These are phyloP conservation scores for Sylvilagus bachmani DNA, from an alignment of 2,113 vertebrate genomes.

Conservation along the genomic window DNA sequence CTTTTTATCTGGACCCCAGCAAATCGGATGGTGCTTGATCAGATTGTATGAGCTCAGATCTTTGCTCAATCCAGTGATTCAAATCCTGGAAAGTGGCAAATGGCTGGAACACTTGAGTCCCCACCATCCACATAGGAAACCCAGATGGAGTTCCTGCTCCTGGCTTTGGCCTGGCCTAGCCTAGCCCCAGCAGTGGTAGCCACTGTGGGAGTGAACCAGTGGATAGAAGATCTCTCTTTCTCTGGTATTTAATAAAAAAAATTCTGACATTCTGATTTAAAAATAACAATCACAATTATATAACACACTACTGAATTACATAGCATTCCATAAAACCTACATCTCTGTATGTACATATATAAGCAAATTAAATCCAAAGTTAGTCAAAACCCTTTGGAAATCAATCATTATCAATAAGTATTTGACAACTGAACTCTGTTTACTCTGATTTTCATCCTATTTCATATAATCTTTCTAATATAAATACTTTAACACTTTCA, in stretches of 20 bases:
- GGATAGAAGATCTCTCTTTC: no score
- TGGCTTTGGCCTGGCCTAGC: no score
- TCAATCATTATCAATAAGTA: not conserved
- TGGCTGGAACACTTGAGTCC: no score
- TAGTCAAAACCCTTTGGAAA: constrained; percentile 47
- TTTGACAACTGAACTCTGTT: constrained; percentile 12
- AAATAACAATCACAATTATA: not conserved
- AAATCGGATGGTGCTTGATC: not conserved
- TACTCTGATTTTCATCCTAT: not conserved
- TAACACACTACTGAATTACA: not conserved
- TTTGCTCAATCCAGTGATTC: not conserved
- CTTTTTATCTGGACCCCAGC: not conserved
- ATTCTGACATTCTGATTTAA: constrained; percentile 14
- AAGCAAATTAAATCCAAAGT: constrained; percentile 52
- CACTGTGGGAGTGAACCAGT: no score
- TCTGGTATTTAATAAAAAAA: no score
- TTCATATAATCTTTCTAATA: constrained; percentile 17
- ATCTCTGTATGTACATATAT: not conserved
- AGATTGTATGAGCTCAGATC: not conserved
- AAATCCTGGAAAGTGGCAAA: not conserved
- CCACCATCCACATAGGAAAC: no score
- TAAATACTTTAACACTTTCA: constrained; percentile 22
- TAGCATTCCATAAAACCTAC: constrained; percentile 6
- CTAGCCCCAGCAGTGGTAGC: no score
- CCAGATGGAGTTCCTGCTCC: no score